These are phyloP conservation scores for Setipinna tenuifilis DNA, from an alignment of 2,797 vertebrate genomes.

Conservation along the genomic window DNA sequence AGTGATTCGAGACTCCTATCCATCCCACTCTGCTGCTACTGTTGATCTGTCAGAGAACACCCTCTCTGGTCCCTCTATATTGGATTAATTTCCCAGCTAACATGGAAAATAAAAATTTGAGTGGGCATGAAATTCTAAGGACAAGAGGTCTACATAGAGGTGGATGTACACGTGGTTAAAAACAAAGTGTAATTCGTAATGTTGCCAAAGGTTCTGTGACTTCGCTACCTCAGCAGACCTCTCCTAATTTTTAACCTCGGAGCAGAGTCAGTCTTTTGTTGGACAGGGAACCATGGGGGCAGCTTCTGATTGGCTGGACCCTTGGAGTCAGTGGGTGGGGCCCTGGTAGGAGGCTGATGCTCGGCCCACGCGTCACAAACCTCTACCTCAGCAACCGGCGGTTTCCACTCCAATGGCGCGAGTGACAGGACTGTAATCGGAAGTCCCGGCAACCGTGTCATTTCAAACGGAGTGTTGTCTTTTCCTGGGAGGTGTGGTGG, in stretches of 20 bases:
- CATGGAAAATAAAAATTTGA: background rate
- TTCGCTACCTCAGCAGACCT: background rate
- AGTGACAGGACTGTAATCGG: constrained; percentile 79
- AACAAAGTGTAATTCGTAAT: background rate
- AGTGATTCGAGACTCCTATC: constrained; percentile 27
- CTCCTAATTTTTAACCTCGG: background rate
- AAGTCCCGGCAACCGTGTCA: constrained; percentile 75
- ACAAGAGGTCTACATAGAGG: background rate
- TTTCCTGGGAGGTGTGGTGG: constrained; percentile 69
- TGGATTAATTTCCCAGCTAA: background rate
- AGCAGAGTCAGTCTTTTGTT: background rate
- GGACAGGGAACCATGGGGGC: background rate
- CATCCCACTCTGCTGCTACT: background rate
- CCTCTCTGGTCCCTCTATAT: background rate
- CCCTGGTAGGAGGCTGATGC: background rate
- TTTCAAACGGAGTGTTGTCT: constrained; percentile 74
- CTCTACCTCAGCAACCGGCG: constrained; percentile 57
- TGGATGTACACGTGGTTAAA: background rate
- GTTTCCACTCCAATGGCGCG: constrained; percentile 64
- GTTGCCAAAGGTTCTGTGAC: background rate
- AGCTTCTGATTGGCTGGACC: background rate
- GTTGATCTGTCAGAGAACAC: background rate
- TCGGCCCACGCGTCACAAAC: constrained; percentile 31
- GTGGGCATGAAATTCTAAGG: background rate
- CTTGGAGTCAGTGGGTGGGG: background rate